phyloP scores from a whole-genome alignment of 2,113 vertebrate species.

The Sardina pilchardus region DNA sequence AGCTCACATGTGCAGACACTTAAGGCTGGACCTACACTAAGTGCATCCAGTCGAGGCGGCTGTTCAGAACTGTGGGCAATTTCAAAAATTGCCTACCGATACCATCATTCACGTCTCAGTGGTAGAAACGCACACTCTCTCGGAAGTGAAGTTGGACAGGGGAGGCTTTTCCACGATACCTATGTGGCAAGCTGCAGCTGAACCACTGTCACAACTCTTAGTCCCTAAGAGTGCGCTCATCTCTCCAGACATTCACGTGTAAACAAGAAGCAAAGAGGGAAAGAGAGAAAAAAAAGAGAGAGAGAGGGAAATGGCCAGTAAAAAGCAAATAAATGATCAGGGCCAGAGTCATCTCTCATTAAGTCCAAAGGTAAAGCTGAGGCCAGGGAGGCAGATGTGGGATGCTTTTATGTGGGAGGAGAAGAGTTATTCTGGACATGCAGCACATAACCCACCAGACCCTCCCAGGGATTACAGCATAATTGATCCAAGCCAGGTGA shows the following conservation, averaged over 20 bases:
- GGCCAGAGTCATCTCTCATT: not conserved
- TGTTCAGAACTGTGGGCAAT: constrained; percentile 20
- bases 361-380: not conserved
- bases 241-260: not conserved
- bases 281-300: not conserved
- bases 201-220: not conserved
- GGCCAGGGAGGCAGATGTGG: not conserved
- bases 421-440: not conserved
- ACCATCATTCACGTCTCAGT: constrained; percentile 24
- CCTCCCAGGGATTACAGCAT: constrained; percentile 18
- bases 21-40: constrained; percentile 40
- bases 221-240: not conserved
- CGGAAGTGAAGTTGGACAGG: not conserved
- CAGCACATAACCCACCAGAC: constrained; percentile 13
- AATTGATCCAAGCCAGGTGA: constrained; percentile 14
- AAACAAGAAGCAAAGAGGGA: not conserved
- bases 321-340: not conserved
- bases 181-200: not conserved
- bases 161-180: not conserved
- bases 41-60: constrained; percentile 12
- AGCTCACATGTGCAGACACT: constrained; percentile 46
- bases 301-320: not conserved
- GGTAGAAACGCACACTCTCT: not conserved
- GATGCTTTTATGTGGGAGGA: not conserved
- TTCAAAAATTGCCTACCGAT: constrained; percentile 30